Conservation (phyloP, 2,113 vertebrate species). For the Gracilinanus agilis region DNA sequence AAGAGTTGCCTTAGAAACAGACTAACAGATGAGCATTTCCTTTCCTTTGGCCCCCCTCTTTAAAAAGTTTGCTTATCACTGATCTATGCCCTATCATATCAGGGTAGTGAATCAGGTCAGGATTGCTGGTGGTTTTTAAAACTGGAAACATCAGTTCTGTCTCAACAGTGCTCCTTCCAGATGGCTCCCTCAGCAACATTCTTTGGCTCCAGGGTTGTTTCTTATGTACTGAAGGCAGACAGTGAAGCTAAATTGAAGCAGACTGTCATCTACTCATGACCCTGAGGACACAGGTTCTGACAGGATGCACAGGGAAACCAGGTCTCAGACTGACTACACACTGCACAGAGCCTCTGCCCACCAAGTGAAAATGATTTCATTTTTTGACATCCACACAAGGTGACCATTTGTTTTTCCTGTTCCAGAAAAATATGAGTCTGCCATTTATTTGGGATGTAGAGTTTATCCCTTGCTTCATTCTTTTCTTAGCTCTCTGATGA, state of each 20-base stretch:
- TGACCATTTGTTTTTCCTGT: conserved; percentile 79
- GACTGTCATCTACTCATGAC: conserved; percentile 68
- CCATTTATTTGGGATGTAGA: conserved; percentile 67
- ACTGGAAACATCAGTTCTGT: too few relatives aligned
- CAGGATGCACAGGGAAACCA: conserved; percentile 68
- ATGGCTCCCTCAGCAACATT: too few relatives aligned
- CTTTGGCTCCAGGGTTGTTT: too few relatives aligned
- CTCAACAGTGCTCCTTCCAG: too few relatives aligned
- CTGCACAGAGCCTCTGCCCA: conserved; percentile 81
- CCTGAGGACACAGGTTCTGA: conserved; percentile 33
- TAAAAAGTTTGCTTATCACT: too few relatives aligned
- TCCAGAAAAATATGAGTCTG: conserved; percentile 78
- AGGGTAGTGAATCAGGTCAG: background rate
- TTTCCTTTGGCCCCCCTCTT: too few relatives aligned
- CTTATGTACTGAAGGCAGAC: conserved; percentile 51
- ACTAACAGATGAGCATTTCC: too few relatives aligned
- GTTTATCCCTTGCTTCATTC: conserved; percentile 52
- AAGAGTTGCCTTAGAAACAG: too few relatives aligned
- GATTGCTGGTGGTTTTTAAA: background rate
- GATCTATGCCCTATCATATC: background rate
- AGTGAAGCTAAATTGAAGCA: conserved; percentile 69
- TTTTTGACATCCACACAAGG: conserved; percentile 80
- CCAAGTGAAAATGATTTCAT: conserved; percentile 80
- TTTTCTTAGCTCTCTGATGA: conserved; percentile 66
- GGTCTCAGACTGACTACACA: conserved; percentile 83